Evolutionary conservation across 2,113 vertebrate species (phyloP).

Genomic region (Mystacornis crossleyi): DNA sequence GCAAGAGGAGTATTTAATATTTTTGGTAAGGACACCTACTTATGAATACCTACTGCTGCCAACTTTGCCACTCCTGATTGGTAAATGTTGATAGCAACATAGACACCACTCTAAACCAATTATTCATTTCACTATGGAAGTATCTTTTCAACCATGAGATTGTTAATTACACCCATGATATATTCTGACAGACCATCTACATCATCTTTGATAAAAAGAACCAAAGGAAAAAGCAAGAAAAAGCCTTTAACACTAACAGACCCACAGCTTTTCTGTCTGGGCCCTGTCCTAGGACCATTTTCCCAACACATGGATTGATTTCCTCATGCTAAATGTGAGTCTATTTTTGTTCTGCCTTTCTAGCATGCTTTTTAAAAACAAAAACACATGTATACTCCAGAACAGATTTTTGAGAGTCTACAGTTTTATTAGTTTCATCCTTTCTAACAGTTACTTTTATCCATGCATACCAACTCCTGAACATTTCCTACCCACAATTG

Average conservation of each 20-base stretch:
- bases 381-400: background rate
- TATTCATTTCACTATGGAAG: background rate
- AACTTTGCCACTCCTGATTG: background rate
- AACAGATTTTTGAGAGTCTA: background rate
- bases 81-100: background rate
- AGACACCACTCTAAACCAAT: background rate
- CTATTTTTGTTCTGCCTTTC: background rate
- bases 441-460: background rate
- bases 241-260: background rate
- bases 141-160: background rate
- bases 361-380: background rate
- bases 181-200: background rate
- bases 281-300: background rate
- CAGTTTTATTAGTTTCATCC: background rate
- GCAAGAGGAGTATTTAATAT: background rate
- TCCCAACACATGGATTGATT: background rate
- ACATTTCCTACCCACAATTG: background rate
- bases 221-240: background rate
- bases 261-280: background rate
- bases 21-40: background rate
- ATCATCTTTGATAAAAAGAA: background rate
- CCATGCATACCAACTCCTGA: rapidly evolving
- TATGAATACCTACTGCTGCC: background rate
- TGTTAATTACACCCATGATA: background rate
- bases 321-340: background rate